Evolutionary conservation across 1,140 invertebrate species (phyloP).

Genomic region (Camponotus vicinus): DNA sequence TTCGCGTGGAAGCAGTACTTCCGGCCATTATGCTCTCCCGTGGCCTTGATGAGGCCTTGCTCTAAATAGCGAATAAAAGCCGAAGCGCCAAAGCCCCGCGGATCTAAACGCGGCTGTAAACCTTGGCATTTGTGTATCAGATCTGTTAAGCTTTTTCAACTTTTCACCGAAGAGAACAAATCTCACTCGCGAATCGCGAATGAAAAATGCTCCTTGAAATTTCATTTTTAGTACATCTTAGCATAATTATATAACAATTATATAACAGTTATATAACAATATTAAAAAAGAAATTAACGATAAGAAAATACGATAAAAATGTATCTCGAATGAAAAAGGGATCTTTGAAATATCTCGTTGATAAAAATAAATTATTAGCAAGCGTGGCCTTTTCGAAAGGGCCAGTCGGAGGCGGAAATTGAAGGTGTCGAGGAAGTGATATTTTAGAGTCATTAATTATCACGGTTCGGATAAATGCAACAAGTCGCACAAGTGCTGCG

Average conservation of each 20-base stretch:
- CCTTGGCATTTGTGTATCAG: conserved; percentile 43
- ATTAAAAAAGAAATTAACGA: not conserved
- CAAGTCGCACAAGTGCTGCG: conserved; percentile 79
- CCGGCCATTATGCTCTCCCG: conserved; percentile 56
- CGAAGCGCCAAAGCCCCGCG: conserved; percentile 7
- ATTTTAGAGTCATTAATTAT: conserved; percentile 60
- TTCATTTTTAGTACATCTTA: not conserved
- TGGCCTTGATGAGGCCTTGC: conserved; percentile 58
- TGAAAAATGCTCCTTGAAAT: not conserved
- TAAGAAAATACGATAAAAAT: not conserved
- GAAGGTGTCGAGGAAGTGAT: conserved; percentile 54
- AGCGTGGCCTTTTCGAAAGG: conserved; percentile 11
- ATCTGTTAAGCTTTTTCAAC: conserved; percentile 4
- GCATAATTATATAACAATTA: not conserved
- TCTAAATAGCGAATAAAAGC: conserved; percentile 56
- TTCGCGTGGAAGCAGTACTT: conserved; percentile 56
- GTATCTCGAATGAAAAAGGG: not conserved
- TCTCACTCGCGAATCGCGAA: conserved; percentile 12
- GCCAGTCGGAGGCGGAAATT: conserved; percentile 4
- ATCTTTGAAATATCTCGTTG: not conserved
- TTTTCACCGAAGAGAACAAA: not conserved
- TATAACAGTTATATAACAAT: not conserved
- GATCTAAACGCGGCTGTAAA: conserved; percentile 37
- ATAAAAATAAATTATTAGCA: not conserved
- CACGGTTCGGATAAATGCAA: conserved; percentile 79